phyloP scores from a whole-genome alignment of 2,113 vertebrate genomes.

The Aix galericulata region DNA sequence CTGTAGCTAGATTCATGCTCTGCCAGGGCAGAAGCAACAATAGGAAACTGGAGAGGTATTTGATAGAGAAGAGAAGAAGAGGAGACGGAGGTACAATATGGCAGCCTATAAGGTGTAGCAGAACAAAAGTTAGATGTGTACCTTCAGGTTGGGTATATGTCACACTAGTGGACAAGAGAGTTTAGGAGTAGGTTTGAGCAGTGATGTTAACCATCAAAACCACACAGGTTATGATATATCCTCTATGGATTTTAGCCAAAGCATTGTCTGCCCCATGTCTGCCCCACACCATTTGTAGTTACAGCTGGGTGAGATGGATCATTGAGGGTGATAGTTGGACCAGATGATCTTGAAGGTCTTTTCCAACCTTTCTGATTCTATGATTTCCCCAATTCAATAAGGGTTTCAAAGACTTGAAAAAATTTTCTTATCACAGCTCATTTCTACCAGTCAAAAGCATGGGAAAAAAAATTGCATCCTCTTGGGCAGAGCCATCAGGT shows the following conservation, averaged over 20 bases:
- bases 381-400: background rate
- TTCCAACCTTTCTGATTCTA: too few species aligned
- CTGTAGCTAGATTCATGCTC: background rate
- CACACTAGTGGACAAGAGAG: background rate
- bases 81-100: background rate
- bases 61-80: background rate
- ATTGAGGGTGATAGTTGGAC: background rate
- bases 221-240: too few species aligned
- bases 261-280: background rate
- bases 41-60: background rate
- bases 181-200: background rate
- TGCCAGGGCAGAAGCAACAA: background rate
- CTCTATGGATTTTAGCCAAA: background rate
- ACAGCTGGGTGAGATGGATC: background rate
- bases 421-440: background rate
- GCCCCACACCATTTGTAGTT: too few species aligned
- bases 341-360: too few species aligned
- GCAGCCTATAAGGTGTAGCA: background rate
- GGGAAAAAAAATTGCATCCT: background rate
- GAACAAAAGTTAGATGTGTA: background rate
- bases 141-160: background rate
- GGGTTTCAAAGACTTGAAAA: background rate
- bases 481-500: background rate
- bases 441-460: background rate
- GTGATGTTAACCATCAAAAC: background rate